These are phyloP conservation scores for Cecropterus lyciades DNA, from an alignment of 1,140 invertebrate genomes.

Conservation along the genomic window DNA sequence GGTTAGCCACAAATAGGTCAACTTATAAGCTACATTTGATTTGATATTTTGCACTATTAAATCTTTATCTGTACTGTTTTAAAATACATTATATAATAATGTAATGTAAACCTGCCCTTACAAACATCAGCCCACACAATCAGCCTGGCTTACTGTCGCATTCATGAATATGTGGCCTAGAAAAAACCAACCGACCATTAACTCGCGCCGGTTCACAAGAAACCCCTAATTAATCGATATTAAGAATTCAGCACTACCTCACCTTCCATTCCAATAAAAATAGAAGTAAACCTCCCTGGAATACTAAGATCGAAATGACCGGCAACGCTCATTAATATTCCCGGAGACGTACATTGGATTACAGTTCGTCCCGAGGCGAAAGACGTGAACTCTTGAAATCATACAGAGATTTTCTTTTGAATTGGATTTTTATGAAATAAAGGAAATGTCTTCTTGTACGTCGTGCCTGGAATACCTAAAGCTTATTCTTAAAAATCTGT, in stretches of 20 bases:
- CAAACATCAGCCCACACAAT: slow-evolving; percentile 33
- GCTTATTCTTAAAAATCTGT: slow-evolving; percentile 12
- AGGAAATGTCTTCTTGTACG: slow-evolving; percentile 26
- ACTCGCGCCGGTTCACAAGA: slow-evolving; percentile 36
- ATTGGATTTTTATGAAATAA: slow-evolving; percentile 42
- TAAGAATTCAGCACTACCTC: slow-evolving; percentile 44
- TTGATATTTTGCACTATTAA: too few species aligned
- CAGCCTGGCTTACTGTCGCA: slow-evolving; percentile 37
- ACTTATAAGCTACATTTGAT: too few species aligned
- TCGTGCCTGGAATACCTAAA: slow-evolving; percentile 15
- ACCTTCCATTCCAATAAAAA: slow-evolving; percentile 46
- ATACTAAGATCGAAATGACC: slow-evolving; percentile 44
- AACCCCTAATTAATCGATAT: slow-evolving; percentile 48
- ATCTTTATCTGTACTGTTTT: too few species aligned
- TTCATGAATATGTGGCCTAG: slow-evolving; percentile 36
- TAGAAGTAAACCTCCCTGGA: slow-evolving; percentile 31
- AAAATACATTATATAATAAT: too few species aligned
- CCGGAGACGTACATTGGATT: slow-evolving; percentile 40
- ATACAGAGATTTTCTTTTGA: slow-evolving; percentile 43
- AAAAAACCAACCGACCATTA: slow-evolving; percentile 34
- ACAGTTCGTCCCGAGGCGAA: slow-evolving; percentile 37
- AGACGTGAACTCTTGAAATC: slow-evolving; percentile 44
- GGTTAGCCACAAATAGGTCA: too few species aligned
- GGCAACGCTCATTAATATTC: slow-evolving; percentile 47
- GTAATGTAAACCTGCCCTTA: slow-evolving; percentile 26